A percentile compares a stretch with the other conserved stretches of the same genome.
phyloP scores from a whole-genome alignment of 2,797 vertebrate genomes.

The Threskiornis aethiopicus region DNA sequence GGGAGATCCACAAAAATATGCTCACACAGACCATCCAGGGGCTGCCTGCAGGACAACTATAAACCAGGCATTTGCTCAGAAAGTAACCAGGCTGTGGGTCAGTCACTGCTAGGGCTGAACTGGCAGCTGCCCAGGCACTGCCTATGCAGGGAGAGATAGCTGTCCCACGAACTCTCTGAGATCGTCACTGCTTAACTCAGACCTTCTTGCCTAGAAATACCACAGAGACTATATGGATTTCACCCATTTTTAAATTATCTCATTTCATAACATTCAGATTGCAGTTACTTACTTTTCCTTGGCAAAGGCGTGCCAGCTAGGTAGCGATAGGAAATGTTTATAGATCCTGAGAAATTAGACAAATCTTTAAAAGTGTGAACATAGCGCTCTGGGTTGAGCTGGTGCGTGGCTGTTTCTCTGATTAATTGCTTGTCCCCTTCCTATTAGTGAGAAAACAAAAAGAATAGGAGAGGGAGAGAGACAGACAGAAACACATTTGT shows the following conservation, averaged over 20 bases:
- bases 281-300: conserved; percentile 89
- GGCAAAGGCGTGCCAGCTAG: conserved; percentile 91
- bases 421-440: conserved; percentile 92
- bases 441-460: conserved; percentile 73
- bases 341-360: conserved; percentile 93
- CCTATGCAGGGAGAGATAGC: background rate
- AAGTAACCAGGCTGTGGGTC: background rate
- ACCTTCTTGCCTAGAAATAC: background rate
- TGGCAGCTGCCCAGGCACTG: background rate
- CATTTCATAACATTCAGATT: conserved; percentile 2
- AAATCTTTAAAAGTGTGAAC: conserved; percentile 92
- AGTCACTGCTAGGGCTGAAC: background rate
- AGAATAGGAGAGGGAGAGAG: conserved; percentile 31
- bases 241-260: background rate
- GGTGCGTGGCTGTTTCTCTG: conserved; percentile 89
- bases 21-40: background rate
- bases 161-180: background rate
- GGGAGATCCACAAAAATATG: background rate
- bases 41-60: background rate
- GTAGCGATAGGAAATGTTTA: conserved; percentile 96
- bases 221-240: background rate
- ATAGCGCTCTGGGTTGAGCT: conserved; percentile 90
- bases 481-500: conserved; percentile 39
- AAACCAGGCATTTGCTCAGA: background rate
- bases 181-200: background rate